Evolutionary conservation across 1,140 invertebrate genomes (phyloP).

Genomic region (Anthonomus grandis): DNA sequence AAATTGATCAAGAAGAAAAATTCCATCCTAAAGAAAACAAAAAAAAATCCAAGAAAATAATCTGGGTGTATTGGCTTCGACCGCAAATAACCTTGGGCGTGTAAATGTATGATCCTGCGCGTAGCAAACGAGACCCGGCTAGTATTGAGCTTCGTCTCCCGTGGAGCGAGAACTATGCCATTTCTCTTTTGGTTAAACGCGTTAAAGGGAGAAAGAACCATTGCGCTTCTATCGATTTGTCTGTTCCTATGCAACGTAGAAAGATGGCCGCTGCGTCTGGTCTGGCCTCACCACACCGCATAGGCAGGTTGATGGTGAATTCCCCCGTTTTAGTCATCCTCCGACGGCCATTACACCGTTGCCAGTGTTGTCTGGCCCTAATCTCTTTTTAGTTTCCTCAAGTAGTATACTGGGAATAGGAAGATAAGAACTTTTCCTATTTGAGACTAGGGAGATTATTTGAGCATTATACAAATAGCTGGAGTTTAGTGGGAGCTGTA

Average conservation of each 20-base stretch:
- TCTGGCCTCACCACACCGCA: conserved; percentile 39
- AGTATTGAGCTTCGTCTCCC: conserved; percentile 14
- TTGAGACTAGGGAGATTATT: too few species aligned
- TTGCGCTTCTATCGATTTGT: conserved; percentile 12
- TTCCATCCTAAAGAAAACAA: conserved; percentile 18
- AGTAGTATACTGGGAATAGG: too few species aligned
- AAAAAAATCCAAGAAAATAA: conserved; percentile 20
- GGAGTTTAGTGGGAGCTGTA: too few species aligned
- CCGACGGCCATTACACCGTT: too few species aligned
- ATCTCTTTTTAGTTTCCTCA: too few species aligned
- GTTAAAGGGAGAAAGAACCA: neutral
- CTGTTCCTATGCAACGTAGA: conserved; percentile 16
- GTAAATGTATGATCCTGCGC: conserved; percentile 15
- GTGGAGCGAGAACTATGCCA: neutral
- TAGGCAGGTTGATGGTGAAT: conserved; percentile 29
- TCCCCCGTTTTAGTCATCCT: conserved; percentile 25
- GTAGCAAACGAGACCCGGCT: neutral
- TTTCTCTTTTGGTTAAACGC: neutral
- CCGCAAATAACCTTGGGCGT: conserved; percentile 26
- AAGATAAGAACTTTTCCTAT: too few species aligned
- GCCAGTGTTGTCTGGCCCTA: too few species aligned
- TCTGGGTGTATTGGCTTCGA: conserved; percentile 18
- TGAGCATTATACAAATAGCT: too few species aligned
- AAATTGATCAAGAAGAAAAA: conserved; percentile 19
- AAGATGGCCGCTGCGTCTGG: conserved; percentile 45